Evolutionary conservation across 2,888 invertebrate species (phyloP), one percentile per base, ranked within the genome.

Genomic region (Himalopsyche tibetana): DNA sequence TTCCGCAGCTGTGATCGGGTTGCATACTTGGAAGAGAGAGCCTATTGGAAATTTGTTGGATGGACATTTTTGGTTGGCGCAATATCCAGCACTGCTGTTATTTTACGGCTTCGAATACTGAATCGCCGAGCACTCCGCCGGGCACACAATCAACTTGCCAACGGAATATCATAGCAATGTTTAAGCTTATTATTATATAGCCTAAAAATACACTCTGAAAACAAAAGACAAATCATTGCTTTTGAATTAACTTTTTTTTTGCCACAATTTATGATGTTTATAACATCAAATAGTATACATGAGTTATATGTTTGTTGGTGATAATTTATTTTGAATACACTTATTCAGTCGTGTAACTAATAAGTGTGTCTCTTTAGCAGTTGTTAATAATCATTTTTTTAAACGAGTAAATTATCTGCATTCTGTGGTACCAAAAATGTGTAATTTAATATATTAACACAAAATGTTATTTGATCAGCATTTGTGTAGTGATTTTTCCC

Each of bases 21-120:
- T 19, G 96, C 96, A 4, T 96, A 96, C 93, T 93, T 97, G 83
- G 98, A 98, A 90, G 97, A 97, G 90, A 94, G 95, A 88, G 94
- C 95, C 85, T 98, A 97, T 91, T 97, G 97, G 96, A 95, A 96
- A 89, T 97, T 97, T 90, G 95, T 97, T 90, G 94, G 95, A 83
- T 94, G 95, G 90, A 95, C 95, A 91, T 95, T 96, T 90, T 91
- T 94, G 0, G 90, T 95, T 55, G 95, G 96, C 1, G 90, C 96
- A 0, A 90, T 94, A 36, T 96, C 97, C 15, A 95, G 95, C 82
- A 90, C 94, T 69, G 93, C 95, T 86, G 96, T 96, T 0, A 94
- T 94, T 91, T 91, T 95, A 45, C 92, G 97, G 89, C 94, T 95
- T 90, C 93, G 94, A 89, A 94, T 95, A 38, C 91, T 96, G 8